Conservation (phyloP, 1,140 invertebrate species). For the Brachionus sp. region DNA sequence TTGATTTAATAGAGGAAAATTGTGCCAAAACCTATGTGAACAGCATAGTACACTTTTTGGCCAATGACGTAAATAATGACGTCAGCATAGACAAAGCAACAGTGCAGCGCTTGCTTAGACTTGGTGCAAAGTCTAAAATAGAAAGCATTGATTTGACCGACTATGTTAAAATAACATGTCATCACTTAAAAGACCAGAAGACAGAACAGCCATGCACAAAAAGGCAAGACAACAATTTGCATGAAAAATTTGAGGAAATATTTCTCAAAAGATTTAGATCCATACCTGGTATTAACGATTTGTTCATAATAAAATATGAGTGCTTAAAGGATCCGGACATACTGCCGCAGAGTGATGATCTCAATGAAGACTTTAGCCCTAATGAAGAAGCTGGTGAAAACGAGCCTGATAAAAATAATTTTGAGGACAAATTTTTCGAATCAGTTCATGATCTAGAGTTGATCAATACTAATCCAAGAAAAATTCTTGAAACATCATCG, state of each 20-base stretch:
- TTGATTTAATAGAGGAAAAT: constrained; percentile 19
- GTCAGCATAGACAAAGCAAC: neutral
- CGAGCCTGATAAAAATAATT: neutral
- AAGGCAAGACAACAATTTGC: neutral
- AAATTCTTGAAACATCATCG: neutral
- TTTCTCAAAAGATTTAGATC: constrained; percentile 7
- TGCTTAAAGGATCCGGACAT: neutral
- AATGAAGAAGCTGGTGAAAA: neutral
- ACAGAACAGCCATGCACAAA: neutral
- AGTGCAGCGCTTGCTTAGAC: neutral
- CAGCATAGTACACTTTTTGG: neutral
- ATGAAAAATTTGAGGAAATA: constrained; percentile 26
- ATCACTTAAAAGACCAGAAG: neutral
- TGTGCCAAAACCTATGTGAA: constrained; percentile 29
- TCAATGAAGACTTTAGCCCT: neutral
- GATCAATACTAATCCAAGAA: neutral
- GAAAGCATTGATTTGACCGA: constrained; percentile 24
- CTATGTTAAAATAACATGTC: constrained; percentile 1
- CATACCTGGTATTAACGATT: constrained; percentile 25
- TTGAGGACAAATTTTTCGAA: neutral
- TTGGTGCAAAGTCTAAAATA: neutral
- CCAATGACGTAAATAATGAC: neutral
- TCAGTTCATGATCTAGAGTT: neutral
- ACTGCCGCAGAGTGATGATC: neutral
- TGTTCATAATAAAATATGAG: constrained; percentile 18